Conservation (phyloP, 2,888 invertebrate species). For the Hirudinaria manillensis region DNA sequence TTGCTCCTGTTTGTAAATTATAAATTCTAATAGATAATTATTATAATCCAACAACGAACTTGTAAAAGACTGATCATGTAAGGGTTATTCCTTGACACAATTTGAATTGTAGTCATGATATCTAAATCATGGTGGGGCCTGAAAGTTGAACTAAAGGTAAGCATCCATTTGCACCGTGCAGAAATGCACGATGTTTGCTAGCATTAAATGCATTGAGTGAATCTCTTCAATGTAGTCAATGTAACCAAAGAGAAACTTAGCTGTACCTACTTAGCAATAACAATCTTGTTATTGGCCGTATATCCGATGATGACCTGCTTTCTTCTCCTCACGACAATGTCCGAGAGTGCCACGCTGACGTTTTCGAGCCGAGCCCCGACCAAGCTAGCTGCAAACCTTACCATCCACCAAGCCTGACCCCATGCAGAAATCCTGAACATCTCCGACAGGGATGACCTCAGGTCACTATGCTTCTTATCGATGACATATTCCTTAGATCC, state of each 20-base stretch:
- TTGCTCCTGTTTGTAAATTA: no score
- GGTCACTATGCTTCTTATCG: neutral
- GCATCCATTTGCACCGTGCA: neutral
- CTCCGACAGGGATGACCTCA: slow-evolving; percentile 5
- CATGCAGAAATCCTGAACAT: slow-evolving; percentile 20
- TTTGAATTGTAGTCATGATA: slow-evolving; percentile 24
- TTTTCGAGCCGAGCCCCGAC: slow-evolving; percentile 17
- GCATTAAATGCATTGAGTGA: no score
- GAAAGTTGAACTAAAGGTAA: neutral
- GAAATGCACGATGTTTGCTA: no score
- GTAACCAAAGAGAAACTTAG: no score
- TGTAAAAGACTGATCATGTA: slow-evolving; percentile 27
- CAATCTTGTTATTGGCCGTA: slow-evolving; percentile 27
- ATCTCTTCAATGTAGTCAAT: no score
- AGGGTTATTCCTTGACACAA: slow-evolving; percentile 25
- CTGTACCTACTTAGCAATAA: slow-evolving; percentile 24
- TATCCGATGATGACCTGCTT: slow-evolving; percentile 25
- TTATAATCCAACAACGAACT: neutral
- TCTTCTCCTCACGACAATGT: slow-evolving; percentile 16
- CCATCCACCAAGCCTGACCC: slow-evolving; percentile 29
- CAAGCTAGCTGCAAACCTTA: slow-evolving; percentile 17
- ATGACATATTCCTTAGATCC: neutral
- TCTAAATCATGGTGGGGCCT: slow-evolving; percentile 24
- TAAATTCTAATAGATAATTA: neutral
- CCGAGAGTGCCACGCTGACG: slow-evolving; percentile 13